Conservation (phyloP, 2,113 vertebrate genomes). For the Podarcis cretensis region DNA sequence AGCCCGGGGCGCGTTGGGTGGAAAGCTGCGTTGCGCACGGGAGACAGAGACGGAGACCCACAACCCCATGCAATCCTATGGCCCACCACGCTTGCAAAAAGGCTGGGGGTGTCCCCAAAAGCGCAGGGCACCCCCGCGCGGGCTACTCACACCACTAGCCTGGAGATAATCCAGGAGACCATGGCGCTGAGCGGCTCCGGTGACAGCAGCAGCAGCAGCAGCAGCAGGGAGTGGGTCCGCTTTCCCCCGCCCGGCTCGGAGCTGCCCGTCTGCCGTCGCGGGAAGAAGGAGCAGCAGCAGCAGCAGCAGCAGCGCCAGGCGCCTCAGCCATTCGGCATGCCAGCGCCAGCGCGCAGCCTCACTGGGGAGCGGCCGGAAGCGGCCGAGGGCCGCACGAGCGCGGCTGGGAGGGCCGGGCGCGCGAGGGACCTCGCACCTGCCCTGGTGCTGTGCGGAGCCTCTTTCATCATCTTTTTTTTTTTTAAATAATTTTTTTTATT, state of each 20-base stretch:
- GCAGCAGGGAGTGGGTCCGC: constrained; percentile 33
- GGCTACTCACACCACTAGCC: constrained; percentile 96
- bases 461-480: too few species aligned
- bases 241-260: constrained; percentile 42
- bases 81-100: too few species aligned
- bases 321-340: constrained; percentile 71
- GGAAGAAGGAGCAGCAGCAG: constrained; percentile 59
- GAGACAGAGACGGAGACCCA: too few species aligned
- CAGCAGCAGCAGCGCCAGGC: constrained; percentile 61
- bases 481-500: too few species aligned
- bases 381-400: constrained; percentile 33
- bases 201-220: constrained; percentile 9
- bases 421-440: too few species aligned
- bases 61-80: too few species aligned
- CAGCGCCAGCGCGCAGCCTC: constrained; percentile 77
- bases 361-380: constrained; percentile 58
- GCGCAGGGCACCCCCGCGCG: neutral
- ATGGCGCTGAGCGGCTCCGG: constrained; percentile 80
- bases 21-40: neutral
- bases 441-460: too few species aligned
- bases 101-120: too few species aligned
- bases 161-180: constrained; percentile 99
- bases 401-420: too few species aligned
- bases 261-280: constrained; percentile 62
- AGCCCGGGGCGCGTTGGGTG: constrained; percentile 5